Conservation (phyloP, 2,888 invertebrate species). For the Melanophora roralis region DNA sequence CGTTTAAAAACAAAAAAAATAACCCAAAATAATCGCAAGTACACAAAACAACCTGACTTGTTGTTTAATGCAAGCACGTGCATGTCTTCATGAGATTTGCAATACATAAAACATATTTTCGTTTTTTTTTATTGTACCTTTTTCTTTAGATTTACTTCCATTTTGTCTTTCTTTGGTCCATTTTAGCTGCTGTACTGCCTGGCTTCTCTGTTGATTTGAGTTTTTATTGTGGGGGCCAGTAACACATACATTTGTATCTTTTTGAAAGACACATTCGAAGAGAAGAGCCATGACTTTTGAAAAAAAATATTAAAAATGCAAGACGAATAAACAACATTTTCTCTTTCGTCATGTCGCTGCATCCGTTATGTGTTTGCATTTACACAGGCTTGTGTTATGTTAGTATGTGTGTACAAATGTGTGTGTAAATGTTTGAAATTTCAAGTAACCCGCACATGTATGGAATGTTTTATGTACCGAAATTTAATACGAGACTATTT, state of each 20-base stretch:
- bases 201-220: neutral
- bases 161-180: conserved; percentile 3
- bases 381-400: neutral
- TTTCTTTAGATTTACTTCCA: conserved; percentile 2
- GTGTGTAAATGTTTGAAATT: neutral
- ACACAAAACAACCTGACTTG: conserved; percentile 41
- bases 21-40: neutral
- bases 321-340: conserved; percentile 36
- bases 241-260: no score
- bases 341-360: conserved; percentile 32
- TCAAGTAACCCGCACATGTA: conserved; percentile 4
- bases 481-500: conserved; percentile 24
- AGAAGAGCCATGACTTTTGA: conserved; percentile 24
- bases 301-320: conserved; percentile 30
- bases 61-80: conserved; percentile 58
- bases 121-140: neutral
- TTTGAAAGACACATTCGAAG: conserved; percentile 34
- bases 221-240: no score
- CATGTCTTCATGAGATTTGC: conserved; percentile 58
- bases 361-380: conserved; percentile 5
- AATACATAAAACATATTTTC: conserved; percentile 42
- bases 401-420: neutral
- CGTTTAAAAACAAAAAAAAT: neutral
- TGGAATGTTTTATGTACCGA: neutral
- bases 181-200: neutral